A percentile compares a stretch with the other conserved stretches of the same genome.
phyloP scores from a whole-genome alignment of 2,797 vertebrate genomes.

The Rhinichthys osculus region DNA sequence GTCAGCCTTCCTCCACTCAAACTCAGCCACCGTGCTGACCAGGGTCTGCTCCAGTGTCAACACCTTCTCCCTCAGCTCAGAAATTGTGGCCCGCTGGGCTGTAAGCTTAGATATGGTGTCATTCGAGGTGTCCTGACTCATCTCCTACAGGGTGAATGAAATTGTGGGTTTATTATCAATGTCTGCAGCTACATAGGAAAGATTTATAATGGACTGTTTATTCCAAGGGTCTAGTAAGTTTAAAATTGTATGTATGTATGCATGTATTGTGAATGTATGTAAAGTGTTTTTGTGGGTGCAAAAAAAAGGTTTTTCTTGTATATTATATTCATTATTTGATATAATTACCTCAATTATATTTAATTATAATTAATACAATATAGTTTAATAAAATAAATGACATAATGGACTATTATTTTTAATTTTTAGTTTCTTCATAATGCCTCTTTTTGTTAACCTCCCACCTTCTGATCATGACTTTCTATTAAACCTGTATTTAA shows the following conservation, averaged over 20 bases:
- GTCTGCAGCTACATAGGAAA: not conserved
- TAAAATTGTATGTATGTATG: not conserved
- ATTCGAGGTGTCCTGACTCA: slow-evolving; percentile 74
- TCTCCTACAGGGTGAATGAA: slow-evolving; percentile 75
- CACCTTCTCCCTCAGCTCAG: slow-evolving; percentile 74
- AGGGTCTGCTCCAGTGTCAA: slow-evolving; percentile 76
- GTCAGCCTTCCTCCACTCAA: slow-evolving; percentile 67
- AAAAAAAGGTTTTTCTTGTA: no score
- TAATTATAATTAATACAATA: not conserved
- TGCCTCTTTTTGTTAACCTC: not conserved
- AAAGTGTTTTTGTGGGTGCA: not conserved
- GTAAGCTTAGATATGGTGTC: slow-evolving; percentile 78
- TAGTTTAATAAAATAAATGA: not conserved
- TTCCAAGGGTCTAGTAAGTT: not conserved
- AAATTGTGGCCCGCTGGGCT: slow-evolving; percentile 76
- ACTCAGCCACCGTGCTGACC: slow-evolving; percentile 67
- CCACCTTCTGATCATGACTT: not conserved
- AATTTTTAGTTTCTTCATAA: not conserved
- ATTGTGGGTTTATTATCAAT: not conserved
- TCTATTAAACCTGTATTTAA: not conserved
- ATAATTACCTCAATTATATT: no score
- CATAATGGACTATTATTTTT: not conserved
- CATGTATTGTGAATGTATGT: not conserved
- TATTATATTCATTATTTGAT: no score
- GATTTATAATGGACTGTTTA: not conserved